Base-by-base conservation (phyloP, 2,888 invertebrate species). In the Alloscopus bannaensis region DNA sequence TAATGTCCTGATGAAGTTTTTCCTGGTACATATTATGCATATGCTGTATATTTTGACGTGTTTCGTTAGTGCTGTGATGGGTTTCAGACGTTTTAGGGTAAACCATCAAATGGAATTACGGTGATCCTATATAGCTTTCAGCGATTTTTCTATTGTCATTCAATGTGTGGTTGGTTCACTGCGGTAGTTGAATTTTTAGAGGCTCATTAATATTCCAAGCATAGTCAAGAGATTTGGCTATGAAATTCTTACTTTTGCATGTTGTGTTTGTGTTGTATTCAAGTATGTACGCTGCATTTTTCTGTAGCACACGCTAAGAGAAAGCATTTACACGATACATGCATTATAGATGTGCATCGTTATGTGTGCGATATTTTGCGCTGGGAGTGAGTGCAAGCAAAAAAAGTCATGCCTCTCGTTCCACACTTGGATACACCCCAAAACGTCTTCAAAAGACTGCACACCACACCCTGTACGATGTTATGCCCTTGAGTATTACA, bases 151-250 rank as follows among this genome's bases (percentile, higher is more conserved):
- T 13, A 55, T 55, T 55, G 22, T 55, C 26, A 55, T 55, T 55
- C 55, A 55, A 26, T 24, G 26, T 55, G 26, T 13, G 55, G 11
- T 55, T 18, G 26, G 11, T 11, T 4, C n/a, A n/a, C 18, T 62
- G 24, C 55, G 45, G 26, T 36, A 75, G 66, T 65, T 59, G 66
- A 24, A n/a, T 66, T 59, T 62, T 75, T 59, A 29, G 55, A 65
- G 60, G 57, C 52, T 76, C 76, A 69, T 76, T 76, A 69, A 69
- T 76, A 76, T 76, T 76, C 76, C 40, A 28, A 20, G n/a, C 76
- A 69, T 69, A 76, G 60, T 68, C 69, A 1, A 16, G 55, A 69
- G 76, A 76, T 76, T 76, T 76, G 45, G 45, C 36, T 62, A 57
- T 18, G n/a, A 68, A 68, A 13, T 68, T 40, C 22, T 24, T 20